Evolutionary conservation across 2,113 vertebrate genomes (phyloP).

Genomic region (Syngnathus typhle): DNA sequence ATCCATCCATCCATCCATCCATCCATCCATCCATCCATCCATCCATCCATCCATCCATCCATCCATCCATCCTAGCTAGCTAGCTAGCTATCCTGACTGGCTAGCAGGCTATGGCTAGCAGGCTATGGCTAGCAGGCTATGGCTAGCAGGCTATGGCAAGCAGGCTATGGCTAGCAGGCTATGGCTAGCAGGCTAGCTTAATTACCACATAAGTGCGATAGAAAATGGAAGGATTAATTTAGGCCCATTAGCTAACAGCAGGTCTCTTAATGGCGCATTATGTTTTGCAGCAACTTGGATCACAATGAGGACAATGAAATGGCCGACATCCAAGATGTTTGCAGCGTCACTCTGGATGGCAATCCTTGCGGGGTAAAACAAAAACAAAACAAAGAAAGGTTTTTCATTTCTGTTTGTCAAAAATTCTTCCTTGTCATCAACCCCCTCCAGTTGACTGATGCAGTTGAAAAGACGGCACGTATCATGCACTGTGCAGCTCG

Average conservation of each 20-base stretch:
- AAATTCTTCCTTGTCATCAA: background rate
- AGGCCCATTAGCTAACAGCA: background rate
- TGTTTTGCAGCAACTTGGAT: conserved; percentile 50
- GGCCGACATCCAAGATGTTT: conserved; percentile 43
- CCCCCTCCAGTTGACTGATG: conserved; percentile 50
- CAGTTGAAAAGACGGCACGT: conserved; percentile 43
- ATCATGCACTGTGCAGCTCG: conserved; percentile 59
- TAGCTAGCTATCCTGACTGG: too few species aligned
- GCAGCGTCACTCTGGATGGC: conserved; percentile 53
- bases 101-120: too few species aligned
- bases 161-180: too few species aligned
- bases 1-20: too few species aligned
- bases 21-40: too few species aligned
- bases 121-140: too few species aligned
- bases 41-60: too few species aligned
- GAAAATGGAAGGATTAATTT: background rate
- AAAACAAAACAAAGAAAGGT: background rate
- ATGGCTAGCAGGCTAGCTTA: too few species aligned
- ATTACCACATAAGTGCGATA: too few species aligned
- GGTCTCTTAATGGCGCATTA: background rate
- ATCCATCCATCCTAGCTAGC: too few species aligned
- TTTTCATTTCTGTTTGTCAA: background rate
- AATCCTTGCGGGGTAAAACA: conserved; percentile 53
- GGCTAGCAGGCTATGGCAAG: too few species aligned
- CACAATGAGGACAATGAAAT: conserved; percentile 12